Conservation (phyloP, 2,888 invertebrate species). For the Cenopis cana region DNA sequence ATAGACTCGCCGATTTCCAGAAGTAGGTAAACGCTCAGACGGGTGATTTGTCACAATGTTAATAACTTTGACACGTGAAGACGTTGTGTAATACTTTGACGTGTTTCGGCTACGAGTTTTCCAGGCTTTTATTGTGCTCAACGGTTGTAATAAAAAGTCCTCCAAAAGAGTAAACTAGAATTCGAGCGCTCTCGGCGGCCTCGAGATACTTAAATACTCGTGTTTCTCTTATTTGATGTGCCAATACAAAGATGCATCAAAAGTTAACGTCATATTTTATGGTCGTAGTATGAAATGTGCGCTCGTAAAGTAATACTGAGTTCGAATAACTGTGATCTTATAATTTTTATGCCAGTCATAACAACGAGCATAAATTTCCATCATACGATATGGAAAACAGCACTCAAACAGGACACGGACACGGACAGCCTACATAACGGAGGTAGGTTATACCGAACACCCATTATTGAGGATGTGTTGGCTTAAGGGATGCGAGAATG, state of each 20-base stretch:
- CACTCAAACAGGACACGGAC: constrained; percentile 38
- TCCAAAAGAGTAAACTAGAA: not conserved
- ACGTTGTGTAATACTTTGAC: not conserved
- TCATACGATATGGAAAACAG: constrained; percentile 40
- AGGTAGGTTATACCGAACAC: constrained; percentile 32
- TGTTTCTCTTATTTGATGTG: constrained; percentile 1
- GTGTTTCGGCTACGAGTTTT: not conserved
- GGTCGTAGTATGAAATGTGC: constrained; percentile 40
- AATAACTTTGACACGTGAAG: constrained; percentile 34
- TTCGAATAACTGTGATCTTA: constrained; percentile 43
- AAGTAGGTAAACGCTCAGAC: constrained; percentile 10
- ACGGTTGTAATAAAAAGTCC: not conserved
- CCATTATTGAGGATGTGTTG: constrained; percentile 29
- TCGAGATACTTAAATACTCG: not conserved
- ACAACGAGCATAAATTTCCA: constrained; percentile 40
- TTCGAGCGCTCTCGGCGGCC: no score
- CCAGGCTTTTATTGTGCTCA: not conserved
- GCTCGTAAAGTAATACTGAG: constrained; percentile 35
- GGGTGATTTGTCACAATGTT: constrained; percentile 30
- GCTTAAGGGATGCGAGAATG: constrained; percentile 21
- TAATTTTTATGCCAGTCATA: constrained; percentile 43
- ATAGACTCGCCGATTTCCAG: constrained; percentile 32
- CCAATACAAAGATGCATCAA: constrained; percentile 31
- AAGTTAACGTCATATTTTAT: constrained; percentile 33
- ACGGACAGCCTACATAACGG: constrained; percentile 34